Evolutionary conservation across 2,888 invertebrate genomes (phyloP).

Genomic region (Phytoseiulus persimilis): DNA sequence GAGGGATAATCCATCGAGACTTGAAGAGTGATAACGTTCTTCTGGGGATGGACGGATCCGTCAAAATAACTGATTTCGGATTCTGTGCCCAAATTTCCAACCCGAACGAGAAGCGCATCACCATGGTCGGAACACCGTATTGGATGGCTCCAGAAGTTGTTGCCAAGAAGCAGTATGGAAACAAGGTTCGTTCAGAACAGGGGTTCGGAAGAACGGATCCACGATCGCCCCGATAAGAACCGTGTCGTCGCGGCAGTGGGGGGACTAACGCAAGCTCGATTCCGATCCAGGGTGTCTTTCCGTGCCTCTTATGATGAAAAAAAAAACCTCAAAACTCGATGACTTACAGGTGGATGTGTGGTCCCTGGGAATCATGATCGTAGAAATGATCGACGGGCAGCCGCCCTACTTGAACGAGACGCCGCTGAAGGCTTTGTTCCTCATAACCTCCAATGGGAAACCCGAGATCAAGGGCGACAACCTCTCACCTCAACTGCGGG

Average conservation of each 20-base stretch:
- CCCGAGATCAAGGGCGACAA: constrained; percentile 74
- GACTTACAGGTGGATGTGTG: constrained; percentile 40
- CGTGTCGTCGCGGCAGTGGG: too few relatives aligned
- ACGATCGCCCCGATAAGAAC: too few relatives aligned
- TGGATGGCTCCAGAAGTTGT: constrained; percentile 98
- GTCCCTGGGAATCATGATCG: constrained; percentile 93
- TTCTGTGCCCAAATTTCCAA: constrained; percentile 94
- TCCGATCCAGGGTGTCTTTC: too few relatives aligned
- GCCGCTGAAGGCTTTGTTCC: constrained; percentile 63
- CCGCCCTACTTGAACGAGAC: constrained; percentile 94
- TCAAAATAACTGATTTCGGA: constrained; percentile 91
- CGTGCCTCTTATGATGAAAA: too few relatives aligned
- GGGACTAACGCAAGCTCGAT: too few relatives aligned
- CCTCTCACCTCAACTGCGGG: constrained; percentile 61
- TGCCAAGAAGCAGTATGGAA: constrained; percentile 82
- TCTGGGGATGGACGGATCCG: constrained; percentile 80
- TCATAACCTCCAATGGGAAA: constrained; percentile 89
- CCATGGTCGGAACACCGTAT: constrained; percentile 95
- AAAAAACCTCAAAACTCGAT: too few relatives aligned
- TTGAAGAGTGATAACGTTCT: constrained; percentile 96
- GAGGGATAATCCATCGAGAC: constrained; percentile 83
- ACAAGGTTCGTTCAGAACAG: constrained; percentile 57
- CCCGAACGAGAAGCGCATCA: constrained; percentile 79
- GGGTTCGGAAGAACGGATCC: constrained; percentile 48
- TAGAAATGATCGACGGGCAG: constrained; percentile 93